phyloP scores from a whole-genome alignment of 92 coral and sea anemone species.

The Epizoanthus illoricatus region DNA sequence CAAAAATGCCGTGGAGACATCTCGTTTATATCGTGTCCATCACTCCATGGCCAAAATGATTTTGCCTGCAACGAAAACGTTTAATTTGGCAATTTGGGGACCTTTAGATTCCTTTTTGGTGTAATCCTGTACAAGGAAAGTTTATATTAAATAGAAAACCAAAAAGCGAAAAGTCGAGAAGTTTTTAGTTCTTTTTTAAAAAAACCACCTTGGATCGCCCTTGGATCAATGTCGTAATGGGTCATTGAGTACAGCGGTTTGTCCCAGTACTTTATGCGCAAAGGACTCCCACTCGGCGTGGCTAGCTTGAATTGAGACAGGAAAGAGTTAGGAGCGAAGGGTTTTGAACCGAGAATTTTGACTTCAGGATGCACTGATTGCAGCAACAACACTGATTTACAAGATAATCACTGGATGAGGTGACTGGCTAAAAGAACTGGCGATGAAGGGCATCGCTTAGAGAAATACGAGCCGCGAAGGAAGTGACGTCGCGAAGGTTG shows the following conservation, averaged over 20 bases:
- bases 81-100: too few relatives aligned
- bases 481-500: conserved; percentile 66
- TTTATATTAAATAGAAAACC: too few relatives aligned
- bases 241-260: conserved; percentile 23
- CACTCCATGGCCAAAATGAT: too few relatives aligned
- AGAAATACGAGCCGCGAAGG: conserved; percentile 58
- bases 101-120: too few relatives aligned
- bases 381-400: neutral
- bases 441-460: conserved; percentile 24
- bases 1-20: too few relatives aligned
- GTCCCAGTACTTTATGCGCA: conserved; percentile 4
- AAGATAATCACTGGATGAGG: neutral
- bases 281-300: conserved; percentile 24
- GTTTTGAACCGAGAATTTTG: neutral
- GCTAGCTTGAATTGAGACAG: conserved; percentile 19
- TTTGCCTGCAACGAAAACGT: too few relatives aligned
- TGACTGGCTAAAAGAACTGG: conserved; percentile 1
- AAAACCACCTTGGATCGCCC: neutral
- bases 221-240: neutral
- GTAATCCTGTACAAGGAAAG: too few relatives aligned
- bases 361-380: neutral
- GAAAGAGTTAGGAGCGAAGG: neutral
- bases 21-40: too few relatives aligned
- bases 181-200: neutral
- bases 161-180: too few relatives aligned